phyloP scores from a whole-genome alignment of 2,797 vertebrate species.

The Lithobates pipiens region DNA sequence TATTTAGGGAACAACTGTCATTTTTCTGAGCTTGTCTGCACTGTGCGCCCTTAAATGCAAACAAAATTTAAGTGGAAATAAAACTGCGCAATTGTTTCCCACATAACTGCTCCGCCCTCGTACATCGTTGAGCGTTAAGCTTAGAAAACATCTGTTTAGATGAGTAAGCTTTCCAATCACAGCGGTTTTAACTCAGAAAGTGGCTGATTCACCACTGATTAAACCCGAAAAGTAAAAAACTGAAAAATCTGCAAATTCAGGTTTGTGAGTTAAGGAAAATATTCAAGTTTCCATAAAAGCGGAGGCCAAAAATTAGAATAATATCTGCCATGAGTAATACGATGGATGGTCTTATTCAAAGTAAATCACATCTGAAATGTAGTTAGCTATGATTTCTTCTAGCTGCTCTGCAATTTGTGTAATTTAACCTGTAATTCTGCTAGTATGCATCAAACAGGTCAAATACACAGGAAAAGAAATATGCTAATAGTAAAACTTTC shows the following conservation, averaged over 20 bases:
- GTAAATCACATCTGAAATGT: background rate
- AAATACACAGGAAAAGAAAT: background rate
- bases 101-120: constrained; percentile 17
- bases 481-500: background rate
- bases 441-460: background rate
- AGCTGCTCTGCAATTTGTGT: too few species aligned
- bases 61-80: background rate
- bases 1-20: too few species aligned
- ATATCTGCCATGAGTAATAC: background rate
- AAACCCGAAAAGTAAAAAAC: constrained; percentile 30
- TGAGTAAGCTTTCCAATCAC: constrained; percentile 49
- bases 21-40: too few species aligned
- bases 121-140: background rate
- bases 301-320: background rate
- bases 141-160: constrained; percentile 39
- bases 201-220: constrained; percentile 38
- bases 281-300: constrained; percentile 29
- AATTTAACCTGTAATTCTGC: background rate
- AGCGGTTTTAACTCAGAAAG: constrained; percentile 32
- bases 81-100: background rate
- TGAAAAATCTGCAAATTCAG: constrained; percentile 34
- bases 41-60: too few species aligned
- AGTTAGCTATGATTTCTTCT: background rate
- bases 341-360: background rate
- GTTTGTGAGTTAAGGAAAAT: constrained; percentile 41